Evolutionary conservation across 2,113 vertebrate species (phyloP), one percentile per base, ranked within the genome.

Genomic region (Pelmatolapia mariae): DNA sequence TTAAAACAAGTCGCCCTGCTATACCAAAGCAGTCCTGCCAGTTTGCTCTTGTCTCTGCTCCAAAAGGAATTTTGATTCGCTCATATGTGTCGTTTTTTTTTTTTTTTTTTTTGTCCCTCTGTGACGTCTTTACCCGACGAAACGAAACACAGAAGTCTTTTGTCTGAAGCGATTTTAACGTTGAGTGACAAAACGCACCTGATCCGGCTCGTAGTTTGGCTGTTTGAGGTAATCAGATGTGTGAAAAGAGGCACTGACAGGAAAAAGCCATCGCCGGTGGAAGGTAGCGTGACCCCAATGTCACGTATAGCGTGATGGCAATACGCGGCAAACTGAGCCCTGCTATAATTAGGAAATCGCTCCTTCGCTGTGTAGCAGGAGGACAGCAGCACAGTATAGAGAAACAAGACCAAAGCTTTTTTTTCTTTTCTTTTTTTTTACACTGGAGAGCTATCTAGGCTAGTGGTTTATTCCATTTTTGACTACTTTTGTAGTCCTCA

Each of bases 361-460:
- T 84, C 76, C 83, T 90, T 90, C 54, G 12, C 88, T 86, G 84
- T 93, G 82, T 87, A 88, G 89, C 84, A 86, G 89, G 80, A 92
- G 90, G 89, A 91, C 87, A 73, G 89, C 82, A 59, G 81, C 87
- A 82, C 87, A 92, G 88, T 87, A 89, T 83, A 92, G 80, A 94
- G 89, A 92, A 91, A 95, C 82, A 88, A 95, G 92, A 94, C 95
- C 94, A 96, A 95, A 96, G 94, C 90, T 87, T 94, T 87, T 91
- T 33, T 38, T 66, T n/a, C 18, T 36, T 83, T 45, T 84, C n/a
- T 81, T 38, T 84, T 83, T 63, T 88, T 89, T 90, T 92, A 94
- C 93, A 94, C 94, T 95, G 94, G 94, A 95, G 91, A 91, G 92
- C 87, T 91, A 87, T 92, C 82, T 85, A 88, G 92, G 88, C 88